Percentiles rank a stretch among this genome's conserved stretches.
These are phyloP conservation scores for Hylyphantes graminicola DNA, from an alignment of 1,140 invertebrate genomes.

Conservation along the genomic window DNA sequence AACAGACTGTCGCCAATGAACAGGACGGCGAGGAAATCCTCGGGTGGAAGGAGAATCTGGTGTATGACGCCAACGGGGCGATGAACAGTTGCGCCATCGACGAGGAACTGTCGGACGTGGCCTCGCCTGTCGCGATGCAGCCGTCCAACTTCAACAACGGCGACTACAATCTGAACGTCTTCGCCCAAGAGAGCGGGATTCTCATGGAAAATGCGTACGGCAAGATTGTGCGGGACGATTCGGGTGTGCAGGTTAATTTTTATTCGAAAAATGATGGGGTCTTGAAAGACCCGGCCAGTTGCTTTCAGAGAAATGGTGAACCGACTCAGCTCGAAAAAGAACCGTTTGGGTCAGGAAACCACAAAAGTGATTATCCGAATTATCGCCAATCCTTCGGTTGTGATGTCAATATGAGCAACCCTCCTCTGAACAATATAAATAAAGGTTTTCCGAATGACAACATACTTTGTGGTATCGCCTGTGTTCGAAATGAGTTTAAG, in stretches of 20 bases:
- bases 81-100: slow-evolving; percentile 6
- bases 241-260: slow-evolving; percentile 46
- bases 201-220: slow-evolving; percentile 49
- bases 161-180: slow-evolving; percentile 49
- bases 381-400: background rate
- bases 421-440: background rate
- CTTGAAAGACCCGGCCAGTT: background rate
- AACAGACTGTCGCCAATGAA: background rate
- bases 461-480: background rate
- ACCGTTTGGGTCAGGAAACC: too few species aligned
- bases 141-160: background rate
- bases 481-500: slow-evolving; percentile 8
- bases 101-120: slow-evolving; percentile 38
- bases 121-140: background rate
- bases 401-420: background rate
- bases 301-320: slow-evolving; percentile 13
- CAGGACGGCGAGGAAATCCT: background rate
- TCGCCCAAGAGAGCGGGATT: slow-evolving; percentile 50
- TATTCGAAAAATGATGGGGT: slow-evolving; percentile 21
- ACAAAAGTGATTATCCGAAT: too few species aligned
- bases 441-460: background rate
- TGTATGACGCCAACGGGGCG: background rate
- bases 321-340: background rate
- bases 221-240: slow-evolving; percentile 39
- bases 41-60: slow-evolving; percentile 33